Evolutionary conservation across 2,113 vertebrate species (phyloP).

Genomic region (Siphamia tubifer): DNA sequence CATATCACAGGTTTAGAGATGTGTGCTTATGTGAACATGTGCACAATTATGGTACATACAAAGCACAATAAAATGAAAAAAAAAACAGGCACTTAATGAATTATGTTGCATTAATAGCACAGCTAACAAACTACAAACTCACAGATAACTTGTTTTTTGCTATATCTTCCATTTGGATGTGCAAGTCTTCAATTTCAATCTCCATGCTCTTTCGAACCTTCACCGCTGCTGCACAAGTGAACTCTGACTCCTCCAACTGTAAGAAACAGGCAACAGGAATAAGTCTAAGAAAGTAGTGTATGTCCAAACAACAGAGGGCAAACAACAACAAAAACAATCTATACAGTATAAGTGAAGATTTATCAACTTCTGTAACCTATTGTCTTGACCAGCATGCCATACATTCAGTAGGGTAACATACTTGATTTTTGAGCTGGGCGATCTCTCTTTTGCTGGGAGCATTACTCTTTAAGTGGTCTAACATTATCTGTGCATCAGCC

Average conservation of each 20-base stretch:
- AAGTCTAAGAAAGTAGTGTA: not conserved
- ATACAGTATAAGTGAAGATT: not conserved
- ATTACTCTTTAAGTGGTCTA: constrained; percentile 95
- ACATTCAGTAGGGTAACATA: constrained; percentile 39
- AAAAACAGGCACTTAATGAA: not conserved
- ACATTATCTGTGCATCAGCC: constrained; percentile 95
- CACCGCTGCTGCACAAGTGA: constrained; percentile 89
- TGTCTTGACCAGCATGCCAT: not conserved
- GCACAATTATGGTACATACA: not conserved
- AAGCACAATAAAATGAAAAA: not conserved
- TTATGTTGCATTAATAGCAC: not conserved
- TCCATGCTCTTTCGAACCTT: constrained; percentile 98
- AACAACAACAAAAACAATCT: constrained; percentile 35
- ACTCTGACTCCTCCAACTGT: constrained; percentile 97
- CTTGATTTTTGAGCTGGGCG: constrained; percentile 95
- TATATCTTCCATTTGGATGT: constrained; percentile 95
- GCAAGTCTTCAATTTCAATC: constrained; percentile 95
- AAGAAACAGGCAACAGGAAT: not conserved
- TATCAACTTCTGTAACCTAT: not conserved
- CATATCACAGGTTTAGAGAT: not conserved
- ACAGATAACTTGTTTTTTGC: constrained; percentile 90
- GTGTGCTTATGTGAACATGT: not conserved
- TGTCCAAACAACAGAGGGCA: not conserved
- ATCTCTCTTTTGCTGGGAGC: constrained; percentile 97
- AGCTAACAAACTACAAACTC: constrained; percentile 57